These are phyloP conservation scores for Limnephilus lunatus DNA, from an alignment of 2,888 invertebrate species.

Conservation along the genomic window DNA sequence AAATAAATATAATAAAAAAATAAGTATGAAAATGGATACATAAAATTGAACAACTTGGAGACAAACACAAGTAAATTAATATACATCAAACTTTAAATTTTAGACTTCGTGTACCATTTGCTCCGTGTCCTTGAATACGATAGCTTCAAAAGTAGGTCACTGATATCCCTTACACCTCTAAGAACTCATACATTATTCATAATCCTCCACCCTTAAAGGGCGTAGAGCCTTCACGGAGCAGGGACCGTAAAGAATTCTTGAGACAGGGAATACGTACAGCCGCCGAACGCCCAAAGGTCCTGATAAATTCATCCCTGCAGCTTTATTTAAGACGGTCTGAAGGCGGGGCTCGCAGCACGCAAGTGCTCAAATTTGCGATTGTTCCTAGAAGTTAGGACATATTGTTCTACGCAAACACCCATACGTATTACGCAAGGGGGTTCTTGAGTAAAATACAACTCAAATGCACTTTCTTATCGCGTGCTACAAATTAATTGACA, in stretches of 20 bases:
- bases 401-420: not conserved
- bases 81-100: not conserved
- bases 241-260: slow-evolving; percentile 34
- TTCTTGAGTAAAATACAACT: not conserved
- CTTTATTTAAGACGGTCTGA: not conserved
- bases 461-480: too few species aligned
- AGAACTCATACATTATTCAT: slow-evolving; percentile 42
- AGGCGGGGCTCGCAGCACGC: not conserved
- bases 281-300: slow-evolving; percentile 9
- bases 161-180: slow-evolving; percentile 34
- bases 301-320: slow-evolving; percentile 44
- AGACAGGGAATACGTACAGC: slow-evolving; percentile 16
- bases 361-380: not conserved
- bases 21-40: too few species aligned
- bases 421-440: not conserved
- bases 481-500: not conserved
- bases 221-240: not conserved
- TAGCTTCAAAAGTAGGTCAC: slow-evolving; percentile 30
- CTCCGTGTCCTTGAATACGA: slow-evolving; percentile 24
- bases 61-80: not conserved
- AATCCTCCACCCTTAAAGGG: slow-evolving; percentile 15
- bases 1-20: too few species aligned
- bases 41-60: too few species aligned
- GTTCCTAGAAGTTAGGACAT: not conserved
- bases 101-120: not conserved